Evolutionary conservation across 2,888 invertebrate genomes (phyloP).

Genomic region (Laothoe populi): DNA sequence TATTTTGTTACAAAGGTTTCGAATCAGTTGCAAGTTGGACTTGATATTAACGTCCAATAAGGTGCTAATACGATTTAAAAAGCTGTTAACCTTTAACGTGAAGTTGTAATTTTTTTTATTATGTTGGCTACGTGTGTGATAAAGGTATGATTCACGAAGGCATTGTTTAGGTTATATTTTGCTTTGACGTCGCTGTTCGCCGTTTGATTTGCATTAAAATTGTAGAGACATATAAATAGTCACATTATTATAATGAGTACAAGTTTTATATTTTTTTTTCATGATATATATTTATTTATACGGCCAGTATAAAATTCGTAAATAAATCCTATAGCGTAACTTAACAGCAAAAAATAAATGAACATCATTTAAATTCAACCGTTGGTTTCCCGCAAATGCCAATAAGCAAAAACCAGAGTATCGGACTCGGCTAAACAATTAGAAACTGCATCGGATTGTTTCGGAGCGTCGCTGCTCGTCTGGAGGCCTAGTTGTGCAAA

Average conservation of each 20-base stretch:
- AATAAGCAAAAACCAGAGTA: neutral
- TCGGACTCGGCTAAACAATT: slow-evolving; percentile 45
- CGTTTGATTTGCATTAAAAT: neutral
- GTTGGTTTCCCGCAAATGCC: neutral
- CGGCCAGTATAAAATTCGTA: neutral
- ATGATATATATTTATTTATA: too few relatives aligned
- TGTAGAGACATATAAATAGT: neutral
- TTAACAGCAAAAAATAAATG: neutral
- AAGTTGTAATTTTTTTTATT: slow-evolving; percentile 39
- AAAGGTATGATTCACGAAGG: slow-evolving; percentile 50
- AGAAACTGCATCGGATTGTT: slow-evolving; percentile 55
- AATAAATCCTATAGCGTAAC: neutral
- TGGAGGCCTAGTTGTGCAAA: slow-evolving; percentile 71
- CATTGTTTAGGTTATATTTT: slow-evolving; percentile 55
- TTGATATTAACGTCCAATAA: slow-evolving; percentile 6
- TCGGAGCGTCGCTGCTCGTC: slow-evolving; percentile 53
- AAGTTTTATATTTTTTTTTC: neutral
- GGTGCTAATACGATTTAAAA: slow-evolving; percentile 21
- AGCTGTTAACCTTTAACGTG: slow-evolving; percentile 3
- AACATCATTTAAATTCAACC: neutral
- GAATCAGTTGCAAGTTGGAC: neutral
- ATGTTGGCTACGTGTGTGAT: slow-evolving; percentile 47
- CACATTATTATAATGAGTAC: neutral
- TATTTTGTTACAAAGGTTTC: neutral
- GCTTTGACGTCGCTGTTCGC: slow-evolving; percentile 26